Conservation (phyloP, 2,113 vertebrate genomes). For the Cinclus cinclus region DNA sequence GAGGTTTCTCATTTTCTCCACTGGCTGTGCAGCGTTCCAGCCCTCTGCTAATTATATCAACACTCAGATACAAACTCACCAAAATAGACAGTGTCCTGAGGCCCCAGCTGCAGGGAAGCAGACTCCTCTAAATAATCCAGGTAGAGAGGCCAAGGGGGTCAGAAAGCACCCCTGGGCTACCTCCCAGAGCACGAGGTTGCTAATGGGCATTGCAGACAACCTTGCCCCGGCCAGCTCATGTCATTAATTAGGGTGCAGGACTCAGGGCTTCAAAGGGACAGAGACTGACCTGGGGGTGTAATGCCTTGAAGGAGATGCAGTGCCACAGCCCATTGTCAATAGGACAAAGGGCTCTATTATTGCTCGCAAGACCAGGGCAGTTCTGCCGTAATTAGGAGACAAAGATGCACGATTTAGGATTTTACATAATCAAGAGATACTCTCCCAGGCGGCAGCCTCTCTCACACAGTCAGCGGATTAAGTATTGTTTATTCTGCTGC, state of each 20-base stretch:
- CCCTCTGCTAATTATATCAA: constrained; percentile 50
- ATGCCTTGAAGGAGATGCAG: neutral
- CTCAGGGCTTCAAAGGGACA: constrained; percentile 3
- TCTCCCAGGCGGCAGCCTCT: constrained; percentile 7
- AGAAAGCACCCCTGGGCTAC: neutral
- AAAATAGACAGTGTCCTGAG: constrained; percentile 43
- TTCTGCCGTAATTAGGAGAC: constrained; percentile 44
- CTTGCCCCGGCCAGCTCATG: neutral
- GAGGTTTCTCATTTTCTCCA: constrained; percentile 33
- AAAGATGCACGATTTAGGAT: constrained; percentile 36
- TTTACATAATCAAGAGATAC: constrained; percentile 51
- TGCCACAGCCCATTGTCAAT: neutral
- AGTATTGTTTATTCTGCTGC: constrained; percentile 59
- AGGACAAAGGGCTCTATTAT: constrained; percentile 31
- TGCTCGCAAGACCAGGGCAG: neutral
- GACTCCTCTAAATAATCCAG: neutral
- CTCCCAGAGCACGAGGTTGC: neutral
- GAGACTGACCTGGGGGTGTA: neutral
- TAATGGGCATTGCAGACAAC: neutral
- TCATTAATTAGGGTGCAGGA: constrained; percentile 16
- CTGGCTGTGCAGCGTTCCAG: neutral
- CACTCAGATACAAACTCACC: constrained; percentile 26
- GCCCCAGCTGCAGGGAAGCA: neutral
- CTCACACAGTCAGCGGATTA: constrained; percentile 63
- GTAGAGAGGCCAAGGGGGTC: neutral